Conservation (phyloP, 1,140 invertebrate species). For the Homalodisca vitripennis region DNA sequence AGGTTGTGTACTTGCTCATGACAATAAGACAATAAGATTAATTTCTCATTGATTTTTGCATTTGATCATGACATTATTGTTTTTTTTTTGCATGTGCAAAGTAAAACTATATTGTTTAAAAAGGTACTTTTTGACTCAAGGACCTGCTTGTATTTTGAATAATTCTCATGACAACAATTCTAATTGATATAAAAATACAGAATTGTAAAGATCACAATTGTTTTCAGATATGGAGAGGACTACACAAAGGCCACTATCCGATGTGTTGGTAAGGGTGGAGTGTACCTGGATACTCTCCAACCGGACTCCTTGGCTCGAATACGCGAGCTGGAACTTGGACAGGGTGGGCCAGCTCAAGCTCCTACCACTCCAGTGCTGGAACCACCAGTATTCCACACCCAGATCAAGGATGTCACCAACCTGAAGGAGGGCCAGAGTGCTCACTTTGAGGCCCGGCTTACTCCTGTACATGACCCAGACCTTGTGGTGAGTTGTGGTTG, state of each 20-base stretch:
- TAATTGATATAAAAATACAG: too few species aligned
- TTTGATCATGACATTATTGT: too few species aligned
- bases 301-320: slow-evolving; percentile 91
- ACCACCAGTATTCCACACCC: slow-evolving; percentile 88
- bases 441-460: slow-evolving; percentile 89
- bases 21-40: too few species aligned
- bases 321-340: slow-evolving; percentile 66
- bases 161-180: too few species aligned
- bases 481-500: slow-evolving; percentile 59
- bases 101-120: too few species aligned
- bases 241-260: slow-evolving; percentile 78
- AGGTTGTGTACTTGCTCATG: too few species aligned
- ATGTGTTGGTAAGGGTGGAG: slow-evolving; percentile 81
- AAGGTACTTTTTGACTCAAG: too few species aligned
- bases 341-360: slow-evolving; percentile 60
- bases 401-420: slow-evolving; percentile 77
- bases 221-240: slow-evolving; percentile 75
- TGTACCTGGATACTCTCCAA: slow-evolving; percentile 91
- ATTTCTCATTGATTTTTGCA: too few species aligned
- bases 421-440: slow-evolving; percentile 90
- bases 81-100: too few species aligned
- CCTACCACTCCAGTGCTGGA: slow-evolving; percentile 67
- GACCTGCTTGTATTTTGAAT: too few species aligned
- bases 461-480: slow-evolving; percentile 89
- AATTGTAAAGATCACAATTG: too few species aligned